These are phyloP conservation scores for Cyanocitta stelleri DNA, from an alignment of 2,113 vertebrate species.

Conservation along the genomic window DNA sequence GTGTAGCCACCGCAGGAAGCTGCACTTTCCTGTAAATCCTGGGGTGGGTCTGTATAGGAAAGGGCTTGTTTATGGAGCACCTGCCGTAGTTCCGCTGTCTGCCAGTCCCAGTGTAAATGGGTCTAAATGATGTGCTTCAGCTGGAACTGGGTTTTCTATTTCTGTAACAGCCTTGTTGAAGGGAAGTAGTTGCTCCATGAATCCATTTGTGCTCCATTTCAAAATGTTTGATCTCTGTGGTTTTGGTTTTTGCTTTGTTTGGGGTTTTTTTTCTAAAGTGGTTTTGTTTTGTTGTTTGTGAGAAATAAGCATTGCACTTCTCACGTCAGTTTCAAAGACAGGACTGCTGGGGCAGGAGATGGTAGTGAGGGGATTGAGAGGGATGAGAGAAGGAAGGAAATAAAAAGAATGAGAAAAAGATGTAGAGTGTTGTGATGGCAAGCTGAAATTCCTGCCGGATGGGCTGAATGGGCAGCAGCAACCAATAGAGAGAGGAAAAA, in stretches of 20 bases:
- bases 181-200: background rate
- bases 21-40: background rate
- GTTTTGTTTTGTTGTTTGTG: background rate
- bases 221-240: background rate
- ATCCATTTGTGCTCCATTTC: background rate
- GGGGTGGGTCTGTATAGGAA: background rate
- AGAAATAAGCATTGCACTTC: background rate
- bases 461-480: background rate
- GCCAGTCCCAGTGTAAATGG: background rate
- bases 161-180: background rate
- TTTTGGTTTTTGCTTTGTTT: background rate
- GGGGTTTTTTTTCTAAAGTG: background rate
- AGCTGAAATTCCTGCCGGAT: background rate
- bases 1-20: background rate
- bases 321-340: background rate
- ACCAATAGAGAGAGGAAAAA: background rate
- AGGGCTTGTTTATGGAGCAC: background rate
- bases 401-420: background rate
- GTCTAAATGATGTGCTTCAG: background rate
- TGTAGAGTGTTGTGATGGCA: fast-evolving
- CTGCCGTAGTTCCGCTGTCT: background rate
- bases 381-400: background rate
- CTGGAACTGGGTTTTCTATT: background rate
- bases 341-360: background rate
- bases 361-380: background rate